Percentiles rank a stretch among this genome's conserved stretches.
phyloP scores from a whole-genome alignment of 2,888 invertebrate genomes.

The Deilephila porcellus region DNA sequence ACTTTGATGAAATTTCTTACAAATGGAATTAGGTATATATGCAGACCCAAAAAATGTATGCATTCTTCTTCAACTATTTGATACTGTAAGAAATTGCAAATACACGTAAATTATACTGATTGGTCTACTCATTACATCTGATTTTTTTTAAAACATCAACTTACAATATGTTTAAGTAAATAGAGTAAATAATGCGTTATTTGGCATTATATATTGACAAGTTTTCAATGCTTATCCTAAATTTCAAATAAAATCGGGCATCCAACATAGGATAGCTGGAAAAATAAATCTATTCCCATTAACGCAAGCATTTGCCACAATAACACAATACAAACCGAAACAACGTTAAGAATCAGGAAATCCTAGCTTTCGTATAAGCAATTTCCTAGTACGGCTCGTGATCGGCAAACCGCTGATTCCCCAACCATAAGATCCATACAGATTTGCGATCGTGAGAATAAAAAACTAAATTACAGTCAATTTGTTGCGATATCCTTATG shows the following conservation, averaged over 20 bases:
- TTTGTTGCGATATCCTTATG: conserved; percentile 81
- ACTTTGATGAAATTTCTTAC: too few relatives aligned
- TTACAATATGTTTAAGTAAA: too few relatives aligned
- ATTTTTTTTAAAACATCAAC: too few relatives aligned
- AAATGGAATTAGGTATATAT: too few relatives aligned
- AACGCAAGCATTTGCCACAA: not conserved
- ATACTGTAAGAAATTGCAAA: too few relatives aligned
- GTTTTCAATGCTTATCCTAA: not conserved
- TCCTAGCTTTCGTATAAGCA: conserved; percentile 58
- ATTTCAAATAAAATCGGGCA: not conserved
- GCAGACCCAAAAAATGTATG: too few relatives aligned
- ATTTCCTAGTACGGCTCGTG: conserved; percentile 67
- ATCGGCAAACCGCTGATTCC: conserved; percentile 64
- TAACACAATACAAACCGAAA: conserved; percentile 13
- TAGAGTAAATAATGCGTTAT: too few relatives aligned
- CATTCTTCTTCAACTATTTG: too few relatives aligned
- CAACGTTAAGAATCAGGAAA: conserved; percentile 37
- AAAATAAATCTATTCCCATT: not conserved
- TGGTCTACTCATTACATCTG: too few relatives aligned
- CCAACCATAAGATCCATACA: conserved; percentile 52
- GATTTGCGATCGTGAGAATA: conserved; percentile 77
- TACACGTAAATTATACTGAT: too few relatives aligned
- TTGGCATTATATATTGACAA: too few relatives aligned
- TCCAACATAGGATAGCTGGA: not conserved
- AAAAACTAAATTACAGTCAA: conserved; percentile 80